Percentiles rank a stretch among this genome's conserved stretches.
Conservation (phyloP, 2,113 vertebrate genomes). For the Engraulis encrasicolus region DNA sequence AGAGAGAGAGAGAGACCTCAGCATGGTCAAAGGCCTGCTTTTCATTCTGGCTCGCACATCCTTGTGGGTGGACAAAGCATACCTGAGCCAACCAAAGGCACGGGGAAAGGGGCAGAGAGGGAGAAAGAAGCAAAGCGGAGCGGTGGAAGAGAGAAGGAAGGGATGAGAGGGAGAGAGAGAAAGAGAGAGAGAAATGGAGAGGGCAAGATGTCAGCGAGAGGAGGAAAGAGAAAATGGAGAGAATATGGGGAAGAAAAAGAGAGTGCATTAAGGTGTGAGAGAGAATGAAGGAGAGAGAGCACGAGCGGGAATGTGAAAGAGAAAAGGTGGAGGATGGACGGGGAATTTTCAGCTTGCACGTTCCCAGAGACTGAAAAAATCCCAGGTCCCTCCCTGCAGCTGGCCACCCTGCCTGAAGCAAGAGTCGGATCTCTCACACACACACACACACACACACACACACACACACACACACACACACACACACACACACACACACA, state of each 20-base stretch:
- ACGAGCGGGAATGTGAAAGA: neutral
- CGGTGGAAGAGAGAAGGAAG: neutral
- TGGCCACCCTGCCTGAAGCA: neutral
- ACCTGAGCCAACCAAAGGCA: neutral
- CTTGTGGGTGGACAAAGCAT: neutral
- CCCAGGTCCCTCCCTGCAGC: neutral
- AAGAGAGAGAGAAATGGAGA: neutral
- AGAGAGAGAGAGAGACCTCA: too few species aligned
- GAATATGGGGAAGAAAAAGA: neutral
- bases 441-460: too few species aligned
- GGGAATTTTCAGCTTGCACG: neutral
- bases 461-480: too few species aligned
- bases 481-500: too few species aligned
- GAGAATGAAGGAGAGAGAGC: neutral
- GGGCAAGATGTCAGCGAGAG: neutral
- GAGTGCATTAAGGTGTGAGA: too few species aligned
- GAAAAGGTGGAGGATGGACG: neutral
- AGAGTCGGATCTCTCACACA: too few species aligned
- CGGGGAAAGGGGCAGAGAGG: too few species aligned
- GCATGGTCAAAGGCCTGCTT: neutral
- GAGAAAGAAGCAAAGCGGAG: too few species aligned
- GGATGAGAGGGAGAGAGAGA: neutral
- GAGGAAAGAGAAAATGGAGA: neutral
- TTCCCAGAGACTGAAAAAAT: neutral
- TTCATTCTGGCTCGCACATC: neutral